Base-by-base conservation (phyloP, 2,888 invertebrate species). In the Drosophila subquinaria region DNA sequence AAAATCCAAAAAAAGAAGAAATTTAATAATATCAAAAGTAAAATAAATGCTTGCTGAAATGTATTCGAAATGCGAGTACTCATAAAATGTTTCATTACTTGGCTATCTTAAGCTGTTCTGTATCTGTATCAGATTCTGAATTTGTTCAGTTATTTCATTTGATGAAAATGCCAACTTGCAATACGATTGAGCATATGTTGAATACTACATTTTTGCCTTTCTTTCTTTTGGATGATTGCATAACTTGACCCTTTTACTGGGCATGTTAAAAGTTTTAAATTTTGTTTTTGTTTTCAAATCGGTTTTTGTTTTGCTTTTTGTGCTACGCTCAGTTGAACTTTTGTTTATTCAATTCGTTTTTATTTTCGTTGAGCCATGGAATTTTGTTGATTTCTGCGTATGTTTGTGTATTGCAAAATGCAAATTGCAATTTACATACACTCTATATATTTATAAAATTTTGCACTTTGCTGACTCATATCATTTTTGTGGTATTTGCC, bases 371-470 rank as follows among this genome's bases (percentile, higher is more conserved):
- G 62, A 65, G 33, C 59, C 64, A 53, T 68, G 57, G 47, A 80
- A 66, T 70, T 36, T 42, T 48, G 53, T 48, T 17, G 27, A 62
- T 69, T 67, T 67, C 33, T 45, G 40, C 56, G 9, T 69, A 38
- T 67, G 13, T 64, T 48, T 38, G 17, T 52, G 23, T 52, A 47
- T 64, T 52, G 55, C 48, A 43, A 76, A 69, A 71, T 72, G 75
- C 59, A 70, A 81, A 81, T 65, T 68, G 68, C 60, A 82, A 43
- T 77, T 74, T 65, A 53, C 69, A 74, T 70, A 48, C 43, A 64
- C 35, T 48, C 62, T 20, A 15, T 48, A 27, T 59, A 38, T 35
- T 61, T 50, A 56, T 17, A 43, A 40, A 57, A 59, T 66, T 69
- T 57, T 60, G 53, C 64, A 56, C 27, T 65, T 47, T 33, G 55